Evolutionary conservation across 2,797 vertebrate species (phyloP).

Genomic region (Sitta carolinensis): DNA sequence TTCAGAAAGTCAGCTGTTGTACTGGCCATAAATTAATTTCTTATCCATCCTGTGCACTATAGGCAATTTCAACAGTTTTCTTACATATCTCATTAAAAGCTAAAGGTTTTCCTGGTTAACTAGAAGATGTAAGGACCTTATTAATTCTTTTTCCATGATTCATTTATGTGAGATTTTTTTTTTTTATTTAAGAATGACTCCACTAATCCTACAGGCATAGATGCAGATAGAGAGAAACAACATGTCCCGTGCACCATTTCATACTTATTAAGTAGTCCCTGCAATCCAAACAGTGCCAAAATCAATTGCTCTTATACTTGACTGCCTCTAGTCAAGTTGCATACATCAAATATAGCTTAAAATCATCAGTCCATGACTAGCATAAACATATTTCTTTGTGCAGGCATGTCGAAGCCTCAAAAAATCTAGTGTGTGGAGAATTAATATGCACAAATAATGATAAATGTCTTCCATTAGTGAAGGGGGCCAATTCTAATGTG

Average conservation of each 20-base stretch:
- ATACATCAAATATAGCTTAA: background rate
- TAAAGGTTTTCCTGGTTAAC: background rate
- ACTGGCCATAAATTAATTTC: background rate
- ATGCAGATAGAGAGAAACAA: background rate
- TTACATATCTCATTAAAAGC: background rate
- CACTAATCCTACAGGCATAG: background rate
- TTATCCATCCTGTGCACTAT: background rate
- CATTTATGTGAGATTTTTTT: background rate
- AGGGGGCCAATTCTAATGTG: background rate
- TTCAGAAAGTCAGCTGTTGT: background rate
- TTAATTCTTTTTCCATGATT: background rate
- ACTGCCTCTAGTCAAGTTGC: background rate
- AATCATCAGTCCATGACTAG: background rate
- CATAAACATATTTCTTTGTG: background rate
- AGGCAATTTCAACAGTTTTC: background rate
- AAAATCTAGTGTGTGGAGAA: background rate
- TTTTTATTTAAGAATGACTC: background rate
- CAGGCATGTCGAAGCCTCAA: background rate
- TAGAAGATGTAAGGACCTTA: background rate
- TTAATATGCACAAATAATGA: background rate
- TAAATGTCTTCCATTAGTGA: background rate
- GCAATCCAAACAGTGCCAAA: background rate
- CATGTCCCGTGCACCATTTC: background rate
- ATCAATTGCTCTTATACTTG: background rate
- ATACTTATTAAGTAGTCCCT: background rate